These are phyloP conservation scores for Carassius auratus DNA, from an alignment of 2,113 vertebrate species.

Conservation along the genomic window DNA sequence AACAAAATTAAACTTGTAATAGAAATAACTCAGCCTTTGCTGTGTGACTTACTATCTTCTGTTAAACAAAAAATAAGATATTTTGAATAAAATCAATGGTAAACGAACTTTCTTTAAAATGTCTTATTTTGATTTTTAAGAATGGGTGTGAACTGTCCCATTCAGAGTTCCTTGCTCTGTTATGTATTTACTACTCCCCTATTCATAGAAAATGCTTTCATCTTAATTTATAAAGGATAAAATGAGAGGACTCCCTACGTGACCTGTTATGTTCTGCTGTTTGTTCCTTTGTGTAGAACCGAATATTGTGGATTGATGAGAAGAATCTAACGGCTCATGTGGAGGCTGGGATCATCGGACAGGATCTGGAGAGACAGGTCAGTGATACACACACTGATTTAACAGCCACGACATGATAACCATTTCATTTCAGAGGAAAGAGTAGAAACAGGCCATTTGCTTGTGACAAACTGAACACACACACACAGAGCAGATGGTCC, in stretches of 20 bases:
- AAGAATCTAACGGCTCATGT: conserved; percentile 93
- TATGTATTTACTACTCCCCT: too few relatives aligned
- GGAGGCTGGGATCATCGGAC: conserved; percentile 94
- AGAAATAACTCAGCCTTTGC: background rate
- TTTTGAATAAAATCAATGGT: background rate
- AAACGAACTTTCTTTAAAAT: background rate
- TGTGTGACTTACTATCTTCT: background rate
- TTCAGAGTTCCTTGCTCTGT: too few relatives aligned
- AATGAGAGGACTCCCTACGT: background rate
- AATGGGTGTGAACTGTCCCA: too few relatives aligned
- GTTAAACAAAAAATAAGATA: background rate
- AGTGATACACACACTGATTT: conserved; percentile 41
- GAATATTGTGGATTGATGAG: conserved; percentile 97
- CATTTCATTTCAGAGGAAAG: background rate
- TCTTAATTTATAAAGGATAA: background rate
- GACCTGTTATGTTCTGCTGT: background rate
- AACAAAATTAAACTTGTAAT: too few relatives aligned
- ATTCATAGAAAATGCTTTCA: background rate
- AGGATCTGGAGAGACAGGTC: conserved; percentile 96
- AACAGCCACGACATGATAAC: background rate
- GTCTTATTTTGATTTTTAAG: too few relatives aligned
- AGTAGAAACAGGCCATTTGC: background rate
- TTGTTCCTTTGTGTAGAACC: conserved; percentile 77
- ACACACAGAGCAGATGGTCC: conserved; percentile 84
- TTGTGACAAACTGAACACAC: background rate